Evolutionary conservation across 2,888 invertebrate species (phyloP).

Genomic region (Parascotia fuliginaria): DNA sequence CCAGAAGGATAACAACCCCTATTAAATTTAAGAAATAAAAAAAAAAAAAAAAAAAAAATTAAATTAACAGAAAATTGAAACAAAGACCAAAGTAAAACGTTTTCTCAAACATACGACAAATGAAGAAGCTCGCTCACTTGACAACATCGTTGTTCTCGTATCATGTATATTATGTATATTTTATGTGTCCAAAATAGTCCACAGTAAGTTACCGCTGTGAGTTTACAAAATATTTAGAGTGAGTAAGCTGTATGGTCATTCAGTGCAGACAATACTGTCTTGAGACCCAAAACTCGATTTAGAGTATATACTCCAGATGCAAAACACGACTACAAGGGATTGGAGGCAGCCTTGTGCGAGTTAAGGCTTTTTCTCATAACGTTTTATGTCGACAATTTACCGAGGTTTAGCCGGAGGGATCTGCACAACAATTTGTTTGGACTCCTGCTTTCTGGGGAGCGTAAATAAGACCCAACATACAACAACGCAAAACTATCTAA

Average conservation of each 20-base stretch:
- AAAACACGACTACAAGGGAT: slow-evolving; percentile 64
- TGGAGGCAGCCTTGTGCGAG: slow-evolving; percentile 60
- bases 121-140: slow-evolving; percentile 5
- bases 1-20: too few species aligned
- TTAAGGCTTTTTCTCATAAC: slow-evolving; percentile 71
- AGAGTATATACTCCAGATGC: slow-evolving; percentile 57
- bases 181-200: slow-evolving; percentile 25
- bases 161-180: too few species aligned
- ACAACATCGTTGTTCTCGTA: slow-evolving; percentile 28
- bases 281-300: slow-evolving; percentile 45
- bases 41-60: too few species aligned
- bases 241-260: slow-evolving; percentile 49
- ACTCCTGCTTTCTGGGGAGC: slow-evolving; percentile 55
- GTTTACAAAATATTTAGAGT: slow-evolving; percentile 38
- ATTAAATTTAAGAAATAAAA: too few species aligned
- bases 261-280: slow-evolving; percentile 49
- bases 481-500: slow-evolving; percentile 48
- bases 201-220: slow-evolving; percentile 24
- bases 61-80: slow-evolving; percentile 12
- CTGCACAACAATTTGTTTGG: slow-evolving; percentile 66
- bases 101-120: slow-evolving; percentile 10
- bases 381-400: slow-evolving; percentile 75
- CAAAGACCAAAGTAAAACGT: slow-evolving; percentile 12
- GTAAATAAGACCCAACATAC: slow-evolving; percentile 54
- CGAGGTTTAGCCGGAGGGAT: slow-evolving; percentile 64